Evolutionary conservation across 2,888 invertebrate species (phyloP), one percentile per base, ranked within the genome.

Genomic region (Ormyrus pomaceus): DNA sequence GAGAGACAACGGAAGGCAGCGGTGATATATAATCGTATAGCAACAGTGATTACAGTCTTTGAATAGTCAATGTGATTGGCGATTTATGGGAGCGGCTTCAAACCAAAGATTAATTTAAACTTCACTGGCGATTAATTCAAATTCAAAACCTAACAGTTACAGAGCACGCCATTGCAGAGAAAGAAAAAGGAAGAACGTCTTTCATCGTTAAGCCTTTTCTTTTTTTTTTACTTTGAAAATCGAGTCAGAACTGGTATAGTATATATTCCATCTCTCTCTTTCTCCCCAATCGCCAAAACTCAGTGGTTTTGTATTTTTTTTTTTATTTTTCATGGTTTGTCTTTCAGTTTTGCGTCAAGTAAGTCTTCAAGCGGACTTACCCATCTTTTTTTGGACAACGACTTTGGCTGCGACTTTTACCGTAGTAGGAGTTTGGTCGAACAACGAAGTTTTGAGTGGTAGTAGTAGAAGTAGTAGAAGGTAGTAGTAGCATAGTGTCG

Each of bases 341-440:
- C 68, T 72, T 68, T 68, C 19, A 53, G 10, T 78, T 75, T 88
- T 87, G 89, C 88, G 87, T 86, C 87, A 87, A 87, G 90, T 90
- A 90, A 90, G 90, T 90, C 90, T 87, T 89, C 88, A 88, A 86
- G 86, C 88, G 88, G 90, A 91, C 91, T 91, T 91, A 91, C 91
- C 91, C 89, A 90, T 91, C 87, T 91, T 91, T 91, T 91, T 91
- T 91, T 91, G 89, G 89, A 91, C 88, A 90, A 91, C 91, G 89
- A 91, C 90, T 91, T 91, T 91, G 89, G 91, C 91, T 91, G 91
- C 90, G 88, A 90, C 90, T 91, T 89, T 89, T 87, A 90, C 75
- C 87, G 88, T 89, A 87, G 89, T 89, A 88, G 89, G 87, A 88
- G 87, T 86, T 88, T 87, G 89, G 87, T 87, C 87, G 89, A 88